Base-by-base conservation (phyloP, 2,888 invertebrate species). In the Mythimna pallens region DNA sequence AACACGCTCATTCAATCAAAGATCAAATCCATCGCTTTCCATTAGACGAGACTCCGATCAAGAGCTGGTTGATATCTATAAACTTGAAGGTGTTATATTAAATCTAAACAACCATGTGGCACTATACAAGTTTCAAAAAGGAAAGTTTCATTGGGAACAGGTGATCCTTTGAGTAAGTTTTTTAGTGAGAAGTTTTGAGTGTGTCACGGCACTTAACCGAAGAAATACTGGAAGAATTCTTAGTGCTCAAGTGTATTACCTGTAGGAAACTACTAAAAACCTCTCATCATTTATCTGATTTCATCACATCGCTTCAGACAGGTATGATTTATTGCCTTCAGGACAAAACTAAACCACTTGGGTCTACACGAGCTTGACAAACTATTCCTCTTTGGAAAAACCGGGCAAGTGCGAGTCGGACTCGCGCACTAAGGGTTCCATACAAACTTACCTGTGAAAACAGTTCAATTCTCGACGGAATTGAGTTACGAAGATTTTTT, bases 181-280 rank as follows among this genome's bases (percentile, higher is more conserved):
- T 75, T 34, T 59, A 70, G 30, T 55, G 12, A 20, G 3, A 62
- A 76, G 10, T 50, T 76, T 34, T 25, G 43, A 62, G n/a, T 30
- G 14, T n/a, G 40, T 59, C 50, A 25, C 22, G 36, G 3, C 1
- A 63, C 36, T 25, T 36, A 25, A 1, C 2, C n/a, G 17, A 34
- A 36, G 9, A 3, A n/a, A 22, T 22, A 25, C 22, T 50, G 22
- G 34, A 58, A 10, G 25, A 52, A 3, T 47, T 36, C 8, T 22
- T 8, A 3, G 25, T 52, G 14, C 34, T 36, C 3, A 3, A 43
- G 30, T 59, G 17, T 47, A 47, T 50, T 70, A 59, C 58, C 10
- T 50, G 9, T 22, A 22, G 43, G 7, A 34, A 25, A 34, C 8
- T 20, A 25, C 12, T 59, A 3, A 63, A 63, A 52, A 14, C 40